Evolutionary conservation across 2,888 invertebrate genomes (phyloP), one percentile per base, ranked within the genome.

Genomic region (Ectemnius lituratus): DNA sequence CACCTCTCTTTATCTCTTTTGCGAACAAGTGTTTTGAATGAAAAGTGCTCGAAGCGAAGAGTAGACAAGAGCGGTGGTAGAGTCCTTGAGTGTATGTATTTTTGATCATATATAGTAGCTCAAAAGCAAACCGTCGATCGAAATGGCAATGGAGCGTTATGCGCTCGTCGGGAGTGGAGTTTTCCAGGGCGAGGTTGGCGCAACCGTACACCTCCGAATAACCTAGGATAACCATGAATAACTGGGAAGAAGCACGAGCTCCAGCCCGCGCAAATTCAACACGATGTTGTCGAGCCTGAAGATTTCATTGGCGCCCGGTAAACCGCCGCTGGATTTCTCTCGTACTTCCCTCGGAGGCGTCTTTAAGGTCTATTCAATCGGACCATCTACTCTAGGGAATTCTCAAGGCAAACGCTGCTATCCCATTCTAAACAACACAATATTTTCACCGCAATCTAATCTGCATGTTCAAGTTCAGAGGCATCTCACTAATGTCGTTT

Each of bases 291-390:
- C 57, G 56, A 45, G 47, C 47, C 68, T 68, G 64, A 28, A 49
- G 57, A 28, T 52, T 62, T 67, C 59, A 60, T 67, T 67, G 63
- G 27, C 59, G 23, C 46, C 52, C 45, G 52, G 27, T 45, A 28
- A 62, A 23, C 37, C 45, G n/a, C 8, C 14, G 20, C 14, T 20
- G 63, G 49, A 64, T 68, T 57, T 64, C 63, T 60, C 46, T 57
- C 64, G 0, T 20, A 37, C 28, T 61, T 61, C 27, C 20, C 45
- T 63, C 52, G 56, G 46, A 18, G 27, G 46, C 46, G 58, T 59
- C 59, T 60, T 72, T 62, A 28, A 18, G 16, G 47, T 57, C 67
- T 16, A 63, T 72, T 52, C 56, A 20, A n/a, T 23, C 13, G 45
- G 67, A 62, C 67, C n/a, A 62, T 67, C 18, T 37, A 14, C 20